Base-by-base conservation (phyloP, 2,888 invertebrate genomes). In the Oxytorus armatus region DNA sequence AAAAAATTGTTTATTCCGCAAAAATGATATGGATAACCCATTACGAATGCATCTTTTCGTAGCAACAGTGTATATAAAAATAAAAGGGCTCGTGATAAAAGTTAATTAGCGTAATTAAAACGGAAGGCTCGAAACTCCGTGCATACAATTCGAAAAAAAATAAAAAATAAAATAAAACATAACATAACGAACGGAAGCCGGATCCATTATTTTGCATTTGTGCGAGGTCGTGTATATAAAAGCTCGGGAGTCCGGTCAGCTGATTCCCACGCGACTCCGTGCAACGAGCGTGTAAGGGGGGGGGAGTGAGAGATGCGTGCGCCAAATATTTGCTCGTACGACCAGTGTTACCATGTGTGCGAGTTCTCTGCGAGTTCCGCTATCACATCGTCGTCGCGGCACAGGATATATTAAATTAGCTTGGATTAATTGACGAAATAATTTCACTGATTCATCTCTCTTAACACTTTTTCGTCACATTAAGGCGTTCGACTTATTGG, bases 401-500 rank as follows among this genome's bases (percentile, higher is more conserved):
- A n/a, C 42, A 18, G 49, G 69, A 11, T 18, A 18, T 51, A 76
- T 76, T 79, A 75, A n/a, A 81, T 81, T 72, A 81, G 68, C 25
- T 33, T 23, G 55, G 25, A 81, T 81, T 79, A 78, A 79, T 81
- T 61, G 42, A 23, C 66, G 39, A 70, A 79, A 70, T 69, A 47
- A 70, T 79, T 59, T 42, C 36, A 44, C 79, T 42, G 69, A 70
- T 51, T 53, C 75, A 44, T 75, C 33, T 33, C 21, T 25, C 25
- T 29, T n/a, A n/a, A n/a, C 33, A 23, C 42, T 1, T 14, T 18
- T 55, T 36, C 29, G 21, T 25, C 61, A 25, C n/a, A 18, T 59
- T 36, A 49, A 63, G 53, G n/a, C 44, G 33, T n/a, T 55, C 70
- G 74, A 78, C 85, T 29, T 86, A 83, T 87, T 84, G 83, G 76